phyloP scores from a whole-genome alignment of 1,140 invertebrate species.

The Anadara kagoshimensis region DNA sequence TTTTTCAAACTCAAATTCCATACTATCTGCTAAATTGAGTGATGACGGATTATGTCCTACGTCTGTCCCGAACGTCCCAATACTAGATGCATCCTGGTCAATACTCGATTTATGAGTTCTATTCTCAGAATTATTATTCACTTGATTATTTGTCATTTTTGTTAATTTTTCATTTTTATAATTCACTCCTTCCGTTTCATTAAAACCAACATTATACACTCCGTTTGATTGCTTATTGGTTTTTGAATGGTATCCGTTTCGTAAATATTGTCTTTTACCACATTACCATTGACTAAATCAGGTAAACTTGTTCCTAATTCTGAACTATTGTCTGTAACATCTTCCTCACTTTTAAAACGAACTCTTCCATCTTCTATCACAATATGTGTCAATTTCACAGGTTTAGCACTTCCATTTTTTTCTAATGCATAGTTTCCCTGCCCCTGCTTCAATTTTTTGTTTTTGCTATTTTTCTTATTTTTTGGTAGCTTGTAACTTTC shows the following conservation, averaged over 20 bases:
- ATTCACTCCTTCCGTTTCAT: constrained; percentile 14
- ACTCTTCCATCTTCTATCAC: constrained; percentile 39
- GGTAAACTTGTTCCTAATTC: constrained; percentile 34
- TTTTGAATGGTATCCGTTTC: not conserved
- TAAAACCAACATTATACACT: constrained; percentile 26
- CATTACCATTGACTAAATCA: constrained; percentile 31
- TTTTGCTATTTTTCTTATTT: not conserved
- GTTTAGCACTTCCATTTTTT: constrained; percentile 23
- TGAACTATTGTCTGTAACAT: constrained; percentile 14
- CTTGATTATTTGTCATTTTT: not conserved
- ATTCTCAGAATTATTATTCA: too few species aligned
- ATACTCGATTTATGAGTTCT: not conserved
- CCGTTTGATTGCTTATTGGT: not conserved
- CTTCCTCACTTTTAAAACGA: constrained; percentile 31
- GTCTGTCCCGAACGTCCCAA: constrained; percentile 37
- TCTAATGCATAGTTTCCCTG: not conserved
- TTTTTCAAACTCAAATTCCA: constrained; percentile 41
- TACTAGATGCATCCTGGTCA: constrained; percentile 3
- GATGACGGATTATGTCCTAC: constrained; percentile 19
- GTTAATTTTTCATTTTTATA: constrained; percentile 6
- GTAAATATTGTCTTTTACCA: not conserved
- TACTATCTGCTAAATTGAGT: constrained; percentile 33
- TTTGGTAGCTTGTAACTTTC: not conserved
- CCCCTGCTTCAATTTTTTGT: not conserved
- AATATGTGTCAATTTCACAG: constrained; percentile 21